Base-by-base conservation (phyloP, 37 sponge, comb jelly and placozoan genomes). In the Tethya wilhelma region DNA sequence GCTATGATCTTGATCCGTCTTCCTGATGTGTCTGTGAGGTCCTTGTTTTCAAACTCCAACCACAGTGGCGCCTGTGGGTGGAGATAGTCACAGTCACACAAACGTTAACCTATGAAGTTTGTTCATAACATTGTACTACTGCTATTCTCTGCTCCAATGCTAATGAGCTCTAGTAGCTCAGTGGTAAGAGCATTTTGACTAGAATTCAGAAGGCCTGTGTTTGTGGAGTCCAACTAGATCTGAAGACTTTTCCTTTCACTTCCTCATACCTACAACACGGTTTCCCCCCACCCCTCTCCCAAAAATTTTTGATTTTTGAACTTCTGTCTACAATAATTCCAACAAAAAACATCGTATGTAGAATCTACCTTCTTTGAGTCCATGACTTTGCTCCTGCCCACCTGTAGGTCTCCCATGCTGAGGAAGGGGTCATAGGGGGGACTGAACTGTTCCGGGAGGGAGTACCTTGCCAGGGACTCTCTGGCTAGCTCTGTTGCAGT, bases 291-390 rank as follows among this genome's bases (percentile, higher is more conserved):
- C n/a, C n/a, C n/a, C n/a, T n/a, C n/a, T n/a, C n/a, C n/a, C n/a
- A n/a, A n/a, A n/a, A n/a, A n/a, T n/a, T n/a, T n/a, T n/a, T n/a
- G n/a, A n/a, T n/a, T n/a, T n/a, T n/a, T n/a, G n/a, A n/a, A n/a
- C n/a, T n/a, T n/a, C n/a, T n/a, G n/a, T n/a, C n/a, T n/a, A n/a
- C n/a, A n/a, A n/a, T n/a, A n/a, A n/a, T n/a, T n/a, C n/a, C n/a
- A n/a, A n/a, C n/a, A n/a, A n/a, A 14, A 49, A 14, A 19, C 14
- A 19, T 49, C 14, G 9, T 49, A 49, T n/a, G n/a, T n/a, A n/a
- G n/a, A n/a, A n/a, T n/a, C 22, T 45, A 93, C 94, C 87, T 96
- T 96, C 83, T 96, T 96, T 2, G 96, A 96, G 64, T 93, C 93
- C 96, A 96, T 96, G 57, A 84, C 90, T 60, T 78, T 79, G 42